phyloP scores from a whole-genome alignment of 2,113 vertebrate species.

The Raja brachyura region DNA sequence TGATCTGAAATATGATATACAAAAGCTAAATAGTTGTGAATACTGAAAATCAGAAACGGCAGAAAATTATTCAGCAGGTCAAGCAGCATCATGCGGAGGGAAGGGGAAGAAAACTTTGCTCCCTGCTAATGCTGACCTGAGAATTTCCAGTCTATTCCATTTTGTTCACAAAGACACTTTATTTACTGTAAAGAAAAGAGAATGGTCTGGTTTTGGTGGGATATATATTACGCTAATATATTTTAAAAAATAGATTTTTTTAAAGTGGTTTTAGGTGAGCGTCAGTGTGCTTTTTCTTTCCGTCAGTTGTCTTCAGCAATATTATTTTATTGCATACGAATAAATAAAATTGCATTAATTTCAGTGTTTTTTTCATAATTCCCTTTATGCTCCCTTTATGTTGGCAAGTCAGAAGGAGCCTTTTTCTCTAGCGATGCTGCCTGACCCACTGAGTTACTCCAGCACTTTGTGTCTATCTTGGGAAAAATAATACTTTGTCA shows the following conservation, averaged over 20 bases:
- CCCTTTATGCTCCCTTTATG: neutral
- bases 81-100: too few species aligned
- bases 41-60: too few species aligned
- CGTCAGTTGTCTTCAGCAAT: neutral
- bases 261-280: neutral
- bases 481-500: neutral
- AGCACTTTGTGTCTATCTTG: too few species aligned
- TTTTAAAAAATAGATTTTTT: neutral
- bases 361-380: neutral
- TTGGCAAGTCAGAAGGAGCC: too few species aligned
- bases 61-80: too few species aligned
- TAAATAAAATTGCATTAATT: neutral
- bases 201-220: neutral
- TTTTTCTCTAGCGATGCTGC: too few species aligned
- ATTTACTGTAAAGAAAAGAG: neutral
- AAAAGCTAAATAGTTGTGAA: too few species aligned
- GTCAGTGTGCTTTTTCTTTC: neutral
- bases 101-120: too few species aligned
- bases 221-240: neutral
- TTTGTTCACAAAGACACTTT: too few species aligned
- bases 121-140: too few species aligned
- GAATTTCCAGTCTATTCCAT: too few species aligned
- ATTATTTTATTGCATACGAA: neutral
- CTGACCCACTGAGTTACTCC: too few species aligned
- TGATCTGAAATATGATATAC: neutral